A percentile compares a stretch with the other conserved stretches of the same genome.
These are phyloP conservation scores for Craseonycteris thonglongyai DNA, from an alignment of 2,113 vertebrate genomes.

Conservation along the genomic window DNA sequence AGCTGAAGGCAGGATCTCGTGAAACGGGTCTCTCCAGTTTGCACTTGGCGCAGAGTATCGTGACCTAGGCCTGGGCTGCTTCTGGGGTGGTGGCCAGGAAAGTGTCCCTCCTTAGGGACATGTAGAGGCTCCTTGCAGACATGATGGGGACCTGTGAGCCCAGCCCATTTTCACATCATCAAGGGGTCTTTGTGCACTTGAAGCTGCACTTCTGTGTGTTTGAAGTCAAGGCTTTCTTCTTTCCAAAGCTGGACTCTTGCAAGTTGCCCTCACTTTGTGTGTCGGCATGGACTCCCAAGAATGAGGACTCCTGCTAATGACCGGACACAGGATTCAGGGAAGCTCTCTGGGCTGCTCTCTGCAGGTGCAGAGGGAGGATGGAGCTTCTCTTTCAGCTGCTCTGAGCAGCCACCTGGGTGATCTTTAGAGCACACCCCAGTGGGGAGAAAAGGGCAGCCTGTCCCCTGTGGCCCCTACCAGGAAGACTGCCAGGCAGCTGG, in stretches of 20 bases:
- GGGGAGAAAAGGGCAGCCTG: not conserved
- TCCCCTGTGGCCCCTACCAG: not conserved
- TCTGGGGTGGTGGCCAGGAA: not conserved
- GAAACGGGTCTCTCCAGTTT: not conserved
- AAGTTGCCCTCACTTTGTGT: not conserved
- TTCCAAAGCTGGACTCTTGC: not conserved
- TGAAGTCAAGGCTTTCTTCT: not conserved
- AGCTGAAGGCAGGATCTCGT: not conserved
- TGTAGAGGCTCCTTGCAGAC: not conserved
- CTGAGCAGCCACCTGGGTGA: not conserved
- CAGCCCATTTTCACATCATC: not conserved
- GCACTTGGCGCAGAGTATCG: fast-evolving
- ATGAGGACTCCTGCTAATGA: not conserved
- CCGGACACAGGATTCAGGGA: not conserved
- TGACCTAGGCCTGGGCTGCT: not conserved
- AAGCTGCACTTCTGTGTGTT: not conserved
- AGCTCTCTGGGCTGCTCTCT: not conserved
- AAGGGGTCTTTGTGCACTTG: not conserved
- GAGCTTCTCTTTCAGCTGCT: not conserved
- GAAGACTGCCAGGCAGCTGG: not conserved
- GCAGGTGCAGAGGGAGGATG: not conserved
- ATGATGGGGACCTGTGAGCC: not conserved
- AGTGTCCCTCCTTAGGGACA: not conserved
- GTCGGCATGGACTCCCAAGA: not conserved
- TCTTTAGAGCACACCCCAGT: not conserved